Percentiles rank a stretch among this genome's conserved stretches.
Conservation (phyloP, 2,888 invertebrate species). For the Cyclophora punctaria region DNA sequence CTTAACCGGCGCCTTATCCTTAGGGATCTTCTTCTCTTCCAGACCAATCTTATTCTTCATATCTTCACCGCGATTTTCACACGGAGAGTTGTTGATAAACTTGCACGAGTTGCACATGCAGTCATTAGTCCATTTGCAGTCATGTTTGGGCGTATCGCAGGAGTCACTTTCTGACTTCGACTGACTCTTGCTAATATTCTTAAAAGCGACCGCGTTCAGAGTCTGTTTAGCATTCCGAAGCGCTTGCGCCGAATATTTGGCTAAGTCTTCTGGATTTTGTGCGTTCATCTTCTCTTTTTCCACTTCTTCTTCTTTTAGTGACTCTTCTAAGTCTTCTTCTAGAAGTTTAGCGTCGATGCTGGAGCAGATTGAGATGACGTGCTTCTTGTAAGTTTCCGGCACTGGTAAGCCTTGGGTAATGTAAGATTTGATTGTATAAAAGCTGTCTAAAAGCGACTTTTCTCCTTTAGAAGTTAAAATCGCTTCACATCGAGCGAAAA, state of each 20-base stretch:
- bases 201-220: conserved; percentile 55
- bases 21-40: conserved; percentile 32
- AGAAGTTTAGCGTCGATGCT: conserved; percentile 54
- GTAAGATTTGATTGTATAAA: conserved; percentile 58
- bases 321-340: conserved; percentile 50
- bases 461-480: conserved; percentile 57
- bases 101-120: conserved; percentile 53
- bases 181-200: conserved; percentile 48
- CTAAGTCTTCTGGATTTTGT: conserved; percentile 49
- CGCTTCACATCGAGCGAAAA: conserved; percentile 57
- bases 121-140: conserved; percentile 64
- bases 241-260: conserved; percentile 62
- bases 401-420: conserved; percentile 56
- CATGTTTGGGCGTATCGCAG: conserved; percentile 53
- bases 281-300: conserved; percentile 28
- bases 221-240: conserved; percentile 56
- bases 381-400: conserved; percentile 58
- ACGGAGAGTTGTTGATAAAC: conserved; percentile 33
- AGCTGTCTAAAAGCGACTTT: conserved; percentile 52
- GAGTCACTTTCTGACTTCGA: conserved; percentile 56
- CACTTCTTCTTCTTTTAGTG: conserved; percentile 9
- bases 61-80: conserved; percentile 20
- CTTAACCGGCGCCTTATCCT: conserved; percentile 29
- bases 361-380: conserved; percentile 57
- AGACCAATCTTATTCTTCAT: conserved; percentile 26